phyloP scores from a whole-genome alignment of 2,888 invertebrate genomes.

The Malthinus flaveolus region DNA sequence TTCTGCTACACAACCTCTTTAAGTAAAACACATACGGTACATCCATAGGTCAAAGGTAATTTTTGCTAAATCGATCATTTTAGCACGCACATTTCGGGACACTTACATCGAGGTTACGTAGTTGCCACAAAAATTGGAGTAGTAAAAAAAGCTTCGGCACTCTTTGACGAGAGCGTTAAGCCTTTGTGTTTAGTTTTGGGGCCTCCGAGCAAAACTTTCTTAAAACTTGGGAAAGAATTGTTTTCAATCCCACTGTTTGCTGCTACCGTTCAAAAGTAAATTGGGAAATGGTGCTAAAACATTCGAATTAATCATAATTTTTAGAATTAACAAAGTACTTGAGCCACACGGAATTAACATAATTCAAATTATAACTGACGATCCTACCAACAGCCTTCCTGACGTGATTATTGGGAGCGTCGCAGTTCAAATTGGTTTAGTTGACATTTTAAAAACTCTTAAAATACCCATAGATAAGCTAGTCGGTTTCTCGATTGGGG shows the following conservation, averaged over 20 bases:
- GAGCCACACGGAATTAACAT: slow-evolving; percentile 11
- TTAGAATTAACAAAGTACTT: slow-evolving; percentile 13
- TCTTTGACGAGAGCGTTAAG: slow-evolving; percentile 4
- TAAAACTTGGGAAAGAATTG: slow-evolving; percentile 48
- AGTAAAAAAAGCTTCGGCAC: neutral
- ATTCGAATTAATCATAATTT: neutral
- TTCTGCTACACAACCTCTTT: slow-evolving; percentile 43
- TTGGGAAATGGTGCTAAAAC: neutral
- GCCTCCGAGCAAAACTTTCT: neutral
- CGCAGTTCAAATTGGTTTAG: slow-evolving; percentile 61
- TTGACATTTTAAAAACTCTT: slow-evolving; percentile 57
- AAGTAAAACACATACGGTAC: slow-evolving; percentile 35
- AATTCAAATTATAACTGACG: slow-evolving; percentile 6
- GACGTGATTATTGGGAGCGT: slow-evolving; percentile 16
- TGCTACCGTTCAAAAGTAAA: slow-evolving; percentile 66
- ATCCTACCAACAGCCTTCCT: neutral
- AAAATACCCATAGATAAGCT: slow-evolving; percentile 45
- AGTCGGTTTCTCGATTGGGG: slow-evolving; percentile 81
- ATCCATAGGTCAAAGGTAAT: neutral
- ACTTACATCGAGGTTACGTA: slow-evolving; percentile 15
- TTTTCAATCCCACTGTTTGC: slow-evolving; percentile 75
- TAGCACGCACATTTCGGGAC: slow-evolving; percentile 9
- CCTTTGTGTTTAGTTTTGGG: slow-evolving; percentile 11
- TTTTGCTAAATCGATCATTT: slow-evolving; percentile 1
- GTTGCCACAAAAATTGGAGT: slow-evolving; percentile 19